phyloP scores from a whole-genome alignment of 2,888 invertebrate species.

The Parnassius smintheus region DNA sequence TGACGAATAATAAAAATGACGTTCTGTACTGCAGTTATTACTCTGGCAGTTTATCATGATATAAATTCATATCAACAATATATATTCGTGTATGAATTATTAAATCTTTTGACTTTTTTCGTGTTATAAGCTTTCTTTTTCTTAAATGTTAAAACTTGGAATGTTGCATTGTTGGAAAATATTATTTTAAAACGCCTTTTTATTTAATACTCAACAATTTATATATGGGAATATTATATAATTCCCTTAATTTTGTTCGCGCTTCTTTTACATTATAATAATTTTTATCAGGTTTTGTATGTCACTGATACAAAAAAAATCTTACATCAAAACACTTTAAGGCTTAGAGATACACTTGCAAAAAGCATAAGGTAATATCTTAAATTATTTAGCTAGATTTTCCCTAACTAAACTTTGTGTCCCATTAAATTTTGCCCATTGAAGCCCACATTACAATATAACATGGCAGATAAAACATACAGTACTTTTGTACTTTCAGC shows the following conservation, averaged over 20 bases:
- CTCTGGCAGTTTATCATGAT: too few relatives aligned
- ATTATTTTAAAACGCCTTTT: background rate
- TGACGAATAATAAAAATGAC: too few relatives aligned
- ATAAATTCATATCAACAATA: too few relatives aligned
- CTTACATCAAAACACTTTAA: slow-evolving; percentile 10
- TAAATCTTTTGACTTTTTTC: too few relatives aligned
- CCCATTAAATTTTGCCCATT: background rate
- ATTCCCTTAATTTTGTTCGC: too few relatives aligned
- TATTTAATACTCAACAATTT: too few relatives aligned
- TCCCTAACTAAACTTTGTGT: slow-evolving; percentile 1
- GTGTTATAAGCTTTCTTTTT: background rate
- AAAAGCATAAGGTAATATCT: slow-evolving; percentile 12
- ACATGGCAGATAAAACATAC: slow-evolving; percentile 11
- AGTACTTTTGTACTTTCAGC: slow-evolving; percentile 23
- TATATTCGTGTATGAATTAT: too few relatives aligned
- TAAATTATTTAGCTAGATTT: slow-evolving; percentile 4
- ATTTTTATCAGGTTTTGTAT: background rate
- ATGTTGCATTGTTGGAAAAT: too few relatives aligned
- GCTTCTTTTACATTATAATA: background rate
- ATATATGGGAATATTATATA: too few relatives aligned
- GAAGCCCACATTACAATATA: slow-evolving; percentile 11
- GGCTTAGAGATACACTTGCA: slow-evolving; percentile 8
- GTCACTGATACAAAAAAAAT: background rate
- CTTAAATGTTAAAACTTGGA: background rate
- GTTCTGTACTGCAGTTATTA: too few relatives aligned